These are phyloP conservation scores for Danio tinwini DNA, from an alignment of 2,797 vertebrate species.

Conservation along the genomic window DNA sequence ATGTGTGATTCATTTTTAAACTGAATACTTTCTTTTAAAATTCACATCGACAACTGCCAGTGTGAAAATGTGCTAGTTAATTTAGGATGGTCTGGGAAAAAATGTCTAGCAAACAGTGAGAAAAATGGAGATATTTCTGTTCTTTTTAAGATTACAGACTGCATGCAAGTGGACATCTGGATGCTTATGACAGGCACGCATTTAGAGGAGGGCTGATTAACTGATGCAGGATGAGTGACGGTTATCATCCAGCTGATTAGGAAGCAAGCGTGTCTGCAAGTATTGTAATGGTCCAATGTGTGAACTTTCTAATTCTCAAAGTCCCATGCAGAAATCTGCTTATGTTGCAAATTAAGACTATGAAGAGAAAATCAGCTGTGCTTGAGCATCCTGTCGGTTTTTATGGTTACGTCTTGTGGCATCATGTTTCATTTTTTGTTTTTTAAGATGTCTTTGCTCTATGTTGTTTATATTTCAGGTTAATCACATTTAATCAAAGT, in stretches of 20 bases:
- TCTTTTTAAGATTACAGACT: conserved; percentile 67
- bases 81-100: background rate
- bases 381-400: too few species aligned
- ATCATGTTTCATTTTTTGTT: too few species aligned
- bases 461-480: too few species aligned
- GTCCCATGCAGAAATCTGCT: background rate
- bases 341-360: too few species aligned
- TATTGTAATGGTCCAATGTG: background rate
- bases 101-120: background rate
- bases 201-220: conserved; percentile 43
- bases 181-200: conserved; percentile 46
- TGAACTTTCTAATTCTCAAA: background rate
- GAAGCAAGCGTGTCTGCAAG: background rate
- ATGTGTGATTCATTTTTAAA: too few species aligned
- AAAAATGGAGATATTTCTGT: background rate
- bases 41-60: background rate
- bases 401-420: too few species aligned
- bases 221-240: background rate
- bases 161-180: conserved; percentile 71
- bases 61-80: background rate
- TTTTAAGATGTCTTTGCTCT: too few species aligned
- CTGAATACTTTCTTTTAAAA: too few species aligned
- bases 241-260: background rate
- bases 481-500: too few species aligned
- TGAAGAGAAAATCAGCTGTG: too few species aligned